Conservation (phyloP, 35 echinoderm and acorn worm genomes). For the Heliocidaris erythrogramma region DNA sequence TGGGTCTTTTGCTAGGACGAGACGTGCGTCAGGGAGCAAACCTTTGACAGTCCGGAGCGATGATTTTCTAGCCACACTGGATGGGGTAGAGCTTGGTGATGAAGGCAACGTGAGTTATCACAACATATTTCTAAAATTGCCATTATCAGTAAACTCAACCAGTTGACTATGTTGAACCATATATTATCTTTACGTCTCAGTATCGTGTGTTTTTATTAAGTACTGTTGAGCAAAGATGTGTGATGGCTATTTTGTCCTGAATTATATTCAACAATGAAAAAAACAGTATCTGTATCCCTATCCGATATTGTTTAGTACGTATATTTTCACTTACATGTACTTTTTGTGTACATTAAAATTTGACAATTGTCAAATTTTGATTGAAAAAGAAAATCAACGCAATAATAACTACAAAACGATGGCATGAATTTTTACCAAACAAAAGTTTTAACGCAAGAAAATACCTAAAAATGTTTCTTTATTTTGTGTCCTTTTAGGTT, state of each 20-base stretch:
- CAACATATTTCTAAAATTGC: not conserved
- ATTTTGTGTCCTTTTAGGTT: conserved; percentile 43
- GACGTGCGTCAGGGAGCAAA: conserved; percentile 57
- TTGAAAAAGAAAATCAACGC: too few relatives aligned
- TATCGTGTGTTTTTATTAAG: too few relatives aligned
- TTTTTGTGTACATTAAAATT: too few relatives aligned
- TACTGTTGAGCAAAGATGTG: not conserved
- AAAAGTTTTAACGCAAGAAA: too few relatives aligned
- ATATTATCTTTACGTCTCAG: not conserved
- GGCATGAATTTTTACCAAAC: too few relatives aligned
- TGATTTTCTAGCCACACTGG: conserved; percentile 44
- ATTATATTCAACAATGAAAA: too few relatives aligned
- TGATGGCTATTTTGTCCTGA: not conserved
- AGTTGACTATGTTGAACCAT: not conserved
- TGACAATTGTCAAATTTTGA: too few relatives aligned
- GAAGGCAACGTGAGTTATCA: conserved; percentile 44
- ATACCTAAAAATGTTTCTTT: not conserved
- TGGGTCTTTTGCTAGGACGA: conserved; percentile 8
- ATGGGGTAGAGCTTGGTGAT: conserved; percentile 59
- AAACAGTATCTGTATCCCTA: too few relatives aligned
- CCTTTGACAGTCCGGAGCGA: conserved; percentile 35
- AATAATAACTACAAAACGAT: too few relatives aligned
- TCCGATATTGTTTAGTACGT: too few relatives aligned
- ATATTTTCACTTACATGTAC: too few relatives aligned
- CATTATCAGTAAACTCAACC: not conserved